Conservation (phyloP, 2,797 vertebrate species). For the Lithobates sylvaticus region DNA sequence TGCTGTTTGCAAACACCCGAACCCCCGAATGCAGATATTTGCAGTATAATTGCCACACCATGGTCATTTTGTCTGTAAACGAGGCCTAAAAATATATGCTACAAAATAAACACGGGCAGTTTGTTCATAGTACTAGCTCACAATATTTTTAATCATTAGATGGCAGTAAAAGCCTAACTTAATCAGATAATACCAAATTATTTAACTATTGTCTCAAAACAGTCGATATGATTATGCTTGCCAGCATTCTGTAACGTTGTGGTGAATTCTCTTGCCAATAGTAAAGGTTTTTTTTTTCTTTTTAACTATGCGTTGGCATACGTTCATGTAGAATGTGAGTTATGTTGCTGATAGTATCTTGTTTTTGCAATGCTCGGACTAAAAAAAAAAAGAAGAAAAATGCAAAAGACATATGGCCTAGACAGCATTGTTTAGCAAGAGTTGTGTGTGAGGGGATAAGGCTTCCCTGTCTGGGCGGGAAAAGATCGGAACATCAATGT, state of each 20-base stretch:
- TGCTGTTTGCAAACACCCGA: no score
- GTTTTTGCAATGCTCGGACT: no score
- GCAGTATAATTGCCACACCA: no score
- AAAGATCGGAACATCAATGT: conserved; percentile 74
- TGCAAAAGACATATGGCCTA: conserved; percentile 68
- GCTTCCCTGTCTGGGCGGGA: conserved; percentile 69
- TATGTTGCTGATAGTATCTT: no score
- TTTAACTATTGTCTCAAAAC: neutral
- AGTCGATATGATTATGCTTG: neutral
- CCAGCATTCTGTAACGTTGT: neutral
- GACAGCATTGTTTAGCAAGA: conserved; percentile 72
- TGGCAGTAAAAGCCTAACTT: conserved; percentile 55
- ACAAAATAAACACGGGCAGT: neutral
- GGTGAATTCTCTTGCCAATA: no score
- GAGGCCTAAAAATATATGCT: no score
- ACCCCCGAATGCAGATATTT: no score
- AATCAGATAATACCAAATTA: conserved; percentile 44
- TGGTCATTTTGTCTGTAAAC: no score
- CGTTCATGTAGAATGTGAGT: no score
- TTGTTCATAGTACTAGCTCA: neutral
- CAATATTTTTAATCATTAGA: conserved; percentile 52
- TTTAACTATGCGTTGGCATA: no score
- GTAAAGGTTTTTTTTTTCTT: no score
- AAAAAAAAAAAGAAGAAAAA: neutral
- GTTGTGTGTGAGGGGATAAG: conserved; percentile 67